Conservation (phyloP, 2,888 invertebrate genomes). For the Nemotelus nigrinus region DNA sequence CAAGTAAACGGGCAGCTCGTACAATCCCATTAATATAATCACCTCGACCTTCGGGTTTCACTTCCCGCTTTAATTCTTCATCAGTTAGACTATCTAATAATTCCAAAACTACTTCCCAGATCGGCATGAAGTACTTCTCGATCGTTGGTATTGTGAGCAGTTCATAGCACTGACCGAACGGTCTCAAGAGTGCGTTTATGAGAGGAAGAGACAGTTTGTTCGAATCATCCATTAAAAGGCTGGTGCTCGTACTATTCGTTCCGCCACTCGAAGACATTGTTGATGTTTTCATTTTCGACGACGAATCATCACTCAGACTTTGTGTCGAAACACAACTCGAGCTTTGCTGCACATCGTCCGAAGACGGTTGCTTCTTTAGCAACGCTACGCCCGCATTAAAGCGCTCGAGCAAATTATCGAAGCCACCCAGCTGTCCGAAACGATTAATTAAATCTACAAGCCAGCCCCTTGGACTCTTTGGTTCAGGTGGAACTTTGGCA, state of each 20-base stretch:
- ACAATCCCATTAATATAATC: conserved; percentile 95
- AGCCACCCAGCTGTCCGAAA: conserved; percentile 91
- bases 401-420: conserved; percentile 83
- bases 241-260: conserved; percentile 51
- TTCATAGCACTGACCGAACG: conserved; percentile 93
- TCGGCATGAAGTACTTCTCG: conserved; percentile 90
- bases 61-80: conserved; percentile 94
- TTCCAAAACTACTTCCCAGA: conserved; percentile 90
- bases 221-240: conserved; percentile 54
- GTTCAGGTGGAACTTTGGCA: conserved; percentile 74
- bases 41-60: conserved; percentile 92
- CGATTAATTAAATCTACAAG: conserved; percentile 94
- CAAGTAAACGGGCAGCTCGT: conserved; percentile 89
- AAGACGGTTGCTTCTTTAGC: conserved; percentile 68
- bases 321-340: conserved; percentile 49
- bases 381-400: conserved; percentile 79
- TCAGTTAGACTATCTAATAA: conserved; percentile 92
- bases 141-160: conserved; percentile 89
- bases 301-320: conserved; percentile 52
- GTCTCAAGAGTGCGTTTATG: conserved; percentile 84
- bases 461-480: conserved; percentile 91
- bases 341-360: conserved; percentile 59
- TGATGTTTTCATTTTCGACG: conserved; percentile 53
- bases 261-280: conserved; percentile 51
- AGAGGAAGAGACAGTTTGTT: conserved; percentile 74